Conservation (phyloP, 2,113 vertebrate genomes). For the Lophura nycthemera region DNA sequence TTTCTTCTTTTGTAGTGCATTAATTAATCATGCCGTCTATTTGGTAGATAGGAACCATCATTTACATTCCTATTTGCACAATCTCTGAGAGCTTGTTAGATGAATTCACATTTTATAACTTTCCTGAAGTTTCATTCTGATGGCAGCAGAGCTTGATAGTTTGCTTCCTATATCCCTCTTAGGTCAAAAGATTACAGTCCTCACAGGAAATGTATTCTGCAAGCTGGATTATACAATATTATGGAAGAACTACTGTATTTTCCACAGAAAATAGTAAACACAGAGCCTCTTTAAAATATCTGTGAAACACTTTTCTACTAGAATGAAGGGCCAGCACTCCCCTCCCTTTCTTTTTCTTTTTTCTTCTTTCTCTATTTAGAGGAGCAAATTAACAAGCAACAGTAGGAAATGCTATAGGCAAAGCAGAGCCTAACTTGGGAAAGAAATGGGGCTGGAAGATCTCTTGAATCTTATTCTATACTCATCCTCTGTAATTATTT, state of each 20-base stretch:
- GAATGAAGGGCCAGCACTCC: neutral
- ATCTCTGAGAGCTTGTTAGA: neutral
- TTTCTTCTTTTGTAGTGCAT: neutral
- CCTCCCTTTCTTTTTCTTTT: neutral
- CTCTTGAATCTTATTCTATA: neutral
- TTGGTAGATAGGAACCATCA: neutral
- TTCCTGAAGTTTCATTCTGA: neutral
- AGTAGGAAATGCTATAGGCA: neutral
- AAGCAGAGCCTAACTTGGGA: neutral
- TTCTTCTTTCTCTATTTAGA: neutral
- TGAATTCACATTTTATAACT: neutral
- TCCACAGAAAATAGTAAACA: neutral
- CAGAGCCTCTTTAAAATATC: neutral
- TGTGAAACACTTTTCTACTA: neutral
- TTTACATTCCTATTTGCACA: slow-evolving; percentile 50
- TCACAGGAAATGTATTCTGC: neutral
- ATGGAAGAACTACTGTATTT: neutral
- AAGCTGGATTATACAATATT: neutral
- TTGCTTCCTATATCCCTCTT: neutral
- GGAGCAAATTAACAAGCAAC: neutral
- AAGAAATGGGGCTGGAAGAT: neutral
- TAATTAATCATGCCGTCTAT: slow-evolving; percentile 34
- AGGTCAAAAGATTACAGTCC: neutral
- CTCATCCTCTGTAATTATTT: neutral
- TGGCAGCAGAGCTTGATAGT: neutral